Evolutionary conservation across 1,140 invertebrate genomes (phyloP).

Genomic region (Lepidurus couesii): DNA sequence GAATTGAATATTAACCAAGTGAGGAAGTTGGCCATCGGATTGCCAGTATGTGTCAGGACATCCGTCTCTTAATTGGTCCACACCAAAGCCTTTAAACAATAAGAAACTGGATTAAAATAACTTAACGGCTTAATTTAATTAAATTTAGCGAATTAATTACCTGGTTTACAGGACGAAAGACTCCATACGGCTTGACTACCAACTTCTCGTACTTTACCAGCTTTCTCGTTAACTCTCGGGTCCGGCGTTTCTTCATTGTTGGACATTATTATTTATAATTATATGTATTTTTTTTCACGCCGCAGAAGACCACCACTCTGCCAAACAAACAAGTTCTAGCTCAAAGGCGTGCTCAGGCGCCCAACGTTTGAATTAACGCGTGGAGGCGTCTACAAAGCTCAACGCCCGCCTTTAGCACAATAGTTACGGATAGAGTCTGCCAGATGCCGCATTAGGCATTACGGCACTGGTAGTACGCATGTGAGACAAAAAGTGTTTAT

Average conservation of each 20-base stretch:
- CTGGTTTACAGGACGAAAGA: conserved; percentile 94
- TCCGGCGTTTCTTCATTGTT: conserved; percentile 44
- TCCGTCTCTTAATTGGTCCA: conserved; percentile 91
- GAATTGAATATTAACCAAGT: conserved; percentile 97
- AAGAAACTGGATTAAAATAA: not conserved
- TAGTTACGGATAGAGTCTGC: not conserved
- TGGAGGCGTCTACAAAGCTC: not conserved
- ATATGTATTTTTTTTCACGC: not conserved
- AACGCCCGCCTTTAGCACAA: not conserved
- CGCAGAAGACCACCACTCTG: not conserved
- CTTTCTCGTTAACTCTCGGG: conserved; percentile 50
- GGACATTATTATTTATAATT: not conserved
- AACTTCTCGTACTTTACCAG: conserved; percentile 78
- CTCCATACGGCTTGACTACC: conserved; percentile 96
- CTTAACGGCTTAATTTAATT: conserved; percentile 2
- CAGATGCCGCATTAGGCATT: too few relatives aligned
- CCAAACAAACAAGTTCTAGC: not conserved
- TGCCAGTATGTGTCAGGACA: conserved; percentile 98
- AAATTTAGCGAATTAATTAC: conserved; percentile 46
- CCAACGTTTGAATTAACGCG: not conserved
- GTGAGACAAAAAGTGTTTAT: too few relatives aligned
- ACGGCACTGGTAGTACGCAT: too few relatives aligned
- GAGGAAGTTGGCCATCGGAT: conserved; percentile 95
- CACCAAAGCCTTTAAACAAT: conserved; percentile 75
- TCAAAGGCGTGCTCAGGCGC: not conserved